Percentiles rank a stretch among this genome's conserved stretches.
These are phyloP conservation scores for Drosophila mulleri DNA, from an alignment of 2,888 invertebrate genomes.

Conservation along the genomic window DNA sequence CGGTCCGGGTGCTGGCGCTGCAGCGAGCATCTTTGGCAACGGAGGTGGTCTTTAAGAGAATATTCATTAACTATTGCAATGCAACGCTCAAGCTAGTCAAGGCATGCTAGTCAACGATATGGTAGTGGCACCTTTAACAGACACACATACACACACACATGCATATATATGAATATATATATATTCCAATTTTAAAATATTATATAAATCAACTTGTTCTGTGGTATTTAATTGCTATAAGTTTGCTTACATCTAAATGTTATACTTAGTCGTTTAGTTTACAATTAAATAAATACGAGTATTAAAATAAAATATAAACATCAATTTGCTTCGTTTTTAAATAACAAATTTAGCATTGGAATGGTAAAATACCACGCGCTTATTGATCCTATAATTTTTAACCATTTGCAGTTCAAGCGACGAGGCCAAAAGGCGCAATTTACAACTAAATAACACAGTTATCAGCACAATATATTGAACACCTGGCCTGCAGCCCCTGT, in stretches of 20 bases:
- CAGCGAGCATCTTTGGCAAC: conserved; percentile 53
- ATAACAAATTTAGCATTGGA: background rate
- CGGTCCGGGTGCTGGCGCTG: conserved; percentile 3
- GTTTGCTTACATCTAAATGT: conserved; percentile 79
- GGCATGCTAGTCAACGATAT: conserved; percentile 63
- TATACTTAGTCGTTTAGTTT: conserved; percentile 75
- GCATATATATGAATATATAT: conserved; percentile 39
- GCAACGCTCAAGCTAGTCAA: conserved; percentile 59
- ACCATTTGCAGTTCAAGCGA: conserved; percentile 59
- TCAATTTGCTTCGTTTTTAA: background rate
- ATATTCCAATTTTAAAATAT: conserved; percentile 68
- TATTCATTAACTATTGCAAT: conserved; percentile 17
- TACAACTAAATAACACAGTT: conserved; percentile 67
- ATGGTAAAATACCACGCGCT: conserved; percentile 5
- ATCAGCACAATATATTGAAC: conserved; percentile 81
- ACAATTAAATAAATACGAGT: conserved; percentile 60
- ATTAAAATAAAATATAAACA: conserved; percentile 37
- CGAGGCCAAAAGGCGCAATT: conserved; percentile 65
- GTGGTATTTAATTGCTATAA: conserved; percentile 80
- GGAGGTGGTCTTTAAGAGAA: conserved; percentile 46
- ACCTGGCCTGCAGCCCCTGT: conserved; percentile 76
- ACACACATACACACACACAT: conserved; percentile 2
- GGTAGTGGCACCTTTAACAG: conserved; percentile 41
- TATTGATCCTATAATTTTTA: conserved; percentile 17
- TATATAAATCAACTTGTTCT: conserved; percentile 74